Conservation (phyloP, 2,888 invertebrate species). For the Limenitis camilla region DNA sequence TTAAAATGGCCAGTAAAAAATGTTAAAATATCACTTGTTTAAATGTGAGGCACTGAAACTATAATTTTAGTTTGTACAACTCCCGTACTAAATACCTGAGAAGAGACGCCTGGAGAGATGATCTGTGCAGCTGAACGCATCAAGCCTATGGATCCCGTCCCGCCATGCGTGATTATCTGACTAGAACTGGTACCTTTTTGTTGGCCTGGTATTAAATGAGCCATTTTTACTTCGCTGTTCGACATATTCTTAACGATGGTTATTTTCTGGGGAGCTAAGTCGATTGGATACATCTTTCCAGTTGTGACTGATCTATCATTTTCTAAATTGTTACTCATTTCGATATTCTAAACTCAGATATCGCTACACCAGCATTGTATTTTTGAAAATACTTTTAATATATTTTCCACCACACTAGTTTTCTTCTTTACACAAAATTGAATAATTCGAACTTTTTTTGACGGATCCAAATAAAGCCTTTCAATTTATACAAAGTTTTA, state of each 20-base stretch:
- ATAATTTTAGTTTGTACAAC: neutral
- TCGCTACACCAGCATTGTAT: conserved; percentile 7
- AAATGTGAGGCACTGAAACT: neutral
- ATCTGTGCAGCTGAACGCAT: conserved; percentile 68
- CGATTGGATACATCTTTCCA: conserved; percentile 74
- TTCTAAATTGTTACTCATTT: conserved; percentile 67
- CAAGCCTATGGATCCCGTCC: conserved; percentile 50
- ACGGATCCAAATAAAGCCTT: conserved; percentile 25
- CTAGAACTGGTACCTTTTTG: conserved; percentile 50
- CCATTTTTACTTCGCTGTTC: conserved; percentile 65
- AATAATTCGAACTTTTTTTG: conserved; percentile 29
- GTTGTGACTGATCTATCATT: conserved; percentile 73
- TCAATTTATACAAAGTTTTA: neutral
- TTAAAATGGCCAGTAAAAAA: too few species aligned
- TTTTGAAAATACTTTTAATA: neutral
- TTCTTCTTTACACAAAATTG: conserved; percentile 7
- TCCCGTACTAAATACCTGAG: conserved; percentile 45
- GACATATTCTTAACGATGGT: conserved; percentile 67
- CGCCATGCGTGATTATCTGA: conserved; percentile 54
- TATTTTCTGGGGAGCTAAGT: conserved; percentile 71
- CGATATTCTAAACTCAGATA: conserved; percentile 22
- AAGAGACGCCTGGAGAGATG: conserved; percentile 57
- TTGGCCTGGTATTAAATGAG: conserved; percentile 60
- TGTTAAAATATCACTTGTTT: too few species aligned
- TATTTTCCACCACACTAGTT: neutral